These are phyloP conservation scores for Pundamilia nyererei DNA, from an alignment of 2,113 vertebrate species.

Conservation along the genomic window DNA sequence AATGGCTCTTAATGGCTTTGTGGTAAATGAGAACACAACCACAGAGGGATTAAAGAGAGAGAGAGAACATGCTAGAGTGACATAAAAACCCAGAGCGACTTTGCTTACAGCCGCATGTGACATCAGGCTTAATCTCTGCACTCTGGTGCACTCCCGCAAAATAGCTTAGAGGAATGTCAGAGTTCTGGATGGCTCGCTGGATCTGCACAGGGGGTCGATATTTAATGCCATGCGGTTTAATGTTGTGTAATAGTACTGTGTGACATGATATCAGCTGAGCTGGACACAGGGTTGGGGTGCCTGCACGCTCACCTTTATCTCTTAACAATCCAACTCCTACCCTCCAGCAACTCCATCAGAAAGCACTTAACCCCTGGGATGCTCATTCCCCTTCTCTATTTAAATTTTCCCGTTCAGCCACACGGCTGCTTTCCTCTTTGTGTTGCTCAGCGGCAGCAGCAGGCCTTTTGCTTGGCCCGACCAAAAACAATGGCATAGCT, in stretches of 20 bases:
- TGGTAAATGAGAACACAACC: slow-evolving; percentile 25
- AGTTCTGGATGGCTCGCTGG: background rate
- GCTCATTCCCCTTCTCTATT: background rate
- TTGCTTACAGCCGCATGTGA: slow-evolving; percentile 34
- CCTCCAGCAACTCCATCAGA: slow-evolving; percentile 17
- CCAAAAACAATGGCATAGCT: slow-evolving; percentile 40
- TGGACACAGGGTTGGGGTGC: background rate
- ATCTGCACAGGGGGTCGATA: background rate
- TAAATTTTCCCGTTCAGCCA: background rate
- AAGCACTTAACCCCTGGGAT: slow-evolving; percentile 20
- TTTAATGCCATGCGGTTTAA: background rate
- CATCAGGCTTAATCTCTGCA: slow-evolving; percentile 29
- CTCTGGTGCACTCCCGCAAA: background rate
- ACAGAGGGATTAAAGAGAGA: slow-evolving; percentile 46
- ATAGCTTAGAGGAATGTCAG: slow-evolving; percentile 8
- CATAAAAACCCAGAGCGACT: slow-evolving; percentile 34
- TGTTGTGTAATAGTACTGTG: background rate
- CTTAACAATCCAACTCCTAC: background rate
- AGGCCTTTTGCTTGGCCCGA: background rate
- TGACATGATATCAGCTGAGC: background rate
- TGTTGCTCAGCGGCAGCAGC: slow-evolving; percentile 6
- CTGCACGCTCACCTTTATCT: background rate
- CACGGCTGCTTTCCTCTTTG: background rate
- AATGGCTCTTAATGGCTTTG: slow-evolving; percentile 52
- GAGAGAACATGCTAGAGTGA: slow-evolving; percentile 12